Evolutionary conservation across 2,113 vertebrate species (phyloP), one percentile per base, ranked within the genome.

Genomic region (Dicentrarchus labrax): DNA sequence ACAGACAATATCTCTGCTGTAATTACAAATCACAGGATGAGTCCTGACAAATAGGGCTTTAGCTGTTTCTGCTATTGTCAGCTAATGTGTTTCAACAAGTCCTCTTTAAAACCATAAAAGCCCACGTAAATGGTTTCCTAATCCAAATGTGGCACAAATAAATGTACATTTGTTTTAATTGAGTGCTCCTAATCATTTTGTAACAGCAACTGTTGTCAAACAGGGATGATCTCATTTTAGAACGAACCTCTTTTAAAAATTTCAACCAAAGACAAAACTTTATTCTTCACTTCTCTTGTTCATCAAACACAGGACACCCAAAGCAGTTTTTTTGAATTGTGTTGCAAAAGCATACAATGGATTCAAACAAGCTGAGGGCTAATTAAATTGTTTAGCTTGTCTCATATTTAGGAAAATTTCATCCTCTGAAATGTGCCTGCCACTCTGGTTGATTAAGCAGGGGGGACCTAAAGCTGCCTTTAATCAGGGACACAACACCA

Each of bases 341-440:
- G 19, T 47, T 66, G 24, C 11, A 68, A 54, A 65, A 60, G 50
- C 54, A 43, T 21, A 59, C 6, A 75, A 73, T 61, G 19, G 66
- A 84, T 68, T 30, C 61, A 84, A 80, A 88, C 67, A 84, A 73
- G 81, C 75, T 16, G 51, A 38, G 67, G 81, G 57, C 62, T 77
- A 78, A 76, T 86, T 79, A 79, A 72, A 90, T 41, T 62, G 65
- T 86, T 75, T 50, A 47, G 64, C 48, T 51, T 62, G 21, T 72
- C 59, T 62, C 24, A 56, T 72, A 69, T 72, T 79, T 56, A 51
- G 48, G 57, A 76, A 76, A 17, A 47, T 36, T 66, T 82, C 53
- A 77, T 84, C 47, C 67, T 54, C 53, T 57, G 60, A 70, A 80
- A 77, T n/a, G 68, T 22, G 59, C 48, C 48, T 41, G 51, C n/a